Conservation (phyloP, 2,797 vertebrate genomes). For the Gymnothorax javanicus region DNA sequence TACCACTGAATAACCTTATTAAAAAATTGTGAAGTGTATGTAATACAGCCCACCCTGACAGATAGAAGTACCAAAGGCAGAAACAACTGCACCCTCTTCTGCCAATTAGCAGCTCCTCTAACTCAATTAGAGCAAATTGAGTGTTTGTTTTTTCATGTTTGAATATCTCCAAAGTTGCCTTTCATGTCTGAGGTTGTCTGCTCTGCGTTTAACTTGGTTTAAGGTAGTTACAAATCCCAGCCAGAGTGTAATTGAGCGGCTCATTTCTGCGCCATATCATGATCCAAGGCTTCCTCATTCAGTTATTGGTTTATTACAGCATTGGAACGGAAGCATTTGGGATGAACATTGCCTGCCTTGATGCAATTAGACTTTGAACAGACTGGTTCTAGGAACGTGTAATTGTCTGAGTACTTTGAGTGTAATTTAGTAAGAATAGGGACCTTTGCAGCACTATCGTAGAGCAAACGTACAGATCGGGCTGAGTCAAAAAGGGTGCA, state of each 20-base stretch:
- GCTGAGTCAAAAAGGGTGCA: conserved; percentile 11
- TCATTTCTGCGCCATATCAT: conserved; percentile 72
- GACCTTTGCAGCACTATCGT: conserved; percentile 39
- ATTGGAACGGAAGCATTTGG: conserved; percentile 79
- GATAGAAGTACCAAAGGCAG: conserved; percentile 54
- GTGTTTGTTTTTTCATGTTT: conserved; percentile 80
- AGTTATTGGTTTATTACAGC: conserved; percentile 78
- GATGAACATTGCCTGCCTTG: conserved; percentile 71
- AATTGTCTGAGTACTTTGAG: conserved; percentile 61
- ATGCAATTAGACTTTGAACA: conserved; percentile 72
- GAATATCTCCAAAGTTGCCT: conserved; percentile 76
- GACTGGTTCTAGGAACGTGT: conserved; percentile 61
- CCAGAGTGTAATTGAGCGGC: conserved; percentile 75
- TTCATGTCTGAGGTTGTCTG: conserved; percentile 74
- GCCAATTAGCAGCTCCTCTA: conserved; percentile 69
- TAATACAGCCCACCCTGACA: conserved; percentile 53
- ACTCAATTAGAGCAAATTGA: conserved; percentile 71
- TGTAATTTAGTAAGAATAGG: conserved; percentile 61
- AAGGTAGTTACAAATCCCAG: conserved; percentile 60
- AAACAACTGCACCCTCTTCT: conserved; percentile 61
- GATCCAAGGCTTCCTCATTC: conserved; percentile 70
- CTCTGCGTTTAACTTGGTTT: conserved; percentile 75
- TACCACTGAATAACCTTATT: conserved; percentile 55
- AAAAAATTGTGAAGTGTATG: conserved; percentile 60
- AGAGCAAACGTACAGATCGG: conserved; percentile 18